A percentile compares a stretch with the other conserved stretches of the same genome.
These are phyloP conservation scores for Chrysolina haemoptera DNA, from an alignment of 2,888 invertebrate species.

Conservation along the genomic window DNA sequence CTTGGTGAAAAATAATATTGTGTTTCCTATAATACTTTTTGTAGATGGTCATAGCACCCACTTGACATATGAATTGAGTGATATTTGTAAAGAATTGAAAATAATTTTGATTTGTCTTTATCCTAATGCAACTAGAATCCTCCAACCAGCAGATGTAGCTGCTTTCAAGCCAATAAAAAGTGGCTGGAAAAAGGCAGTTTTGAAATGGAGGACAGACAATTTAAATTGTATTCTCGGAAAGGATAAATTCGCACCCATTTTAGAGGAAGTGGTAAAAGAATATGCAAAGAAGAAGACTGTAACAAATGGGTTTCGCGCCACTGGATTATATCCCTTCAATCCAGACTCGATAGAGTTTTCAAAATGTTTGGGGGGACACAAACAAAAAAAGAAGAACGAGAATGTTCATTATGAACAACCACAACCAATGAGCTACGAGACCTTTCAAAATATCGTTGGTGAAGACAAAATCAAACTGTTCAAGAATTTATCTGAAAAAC, in stretches of 20 bases:
- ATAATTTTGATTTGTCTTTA: slow-evolving; percentile 55
- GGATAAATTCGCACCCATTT: slow-evolving; percentile 10
- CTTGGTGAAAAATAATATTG: slow-evolving; percentile 33
- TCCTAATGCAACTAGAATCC: slow-evolving; percentile 54
- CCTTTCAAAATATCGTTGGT: too few relatives aligned
- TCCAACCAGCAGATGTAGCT: slow-evolving; percentile 52
- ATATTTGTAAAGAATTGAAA: slow-evolving; percentile 41
- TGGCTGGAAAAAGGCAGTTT: slow-evolving; percentile 41
- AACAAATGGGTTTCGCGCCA: slow-evolving; percentile 7
- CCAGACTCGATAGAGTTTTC: slow-evolving; percentile 17
- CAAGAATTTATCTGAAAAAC: too few relatives aligned
- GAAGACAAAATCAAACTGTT: too few relatives aligned
- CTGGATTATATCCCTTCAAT: slow-evolving; percentile 7
- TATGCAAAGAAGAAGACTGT: slow-evolving; percentile 7
- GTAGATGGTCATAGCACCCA: slow-evolving; percentile 41
- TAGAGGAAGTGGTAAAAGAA: slow-evolving; percentile 12
- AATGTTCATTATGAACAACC: too few relatives aligned
- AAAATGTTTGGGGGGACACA: slow-evolving; percentile 5
- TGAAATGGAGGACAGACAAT: slow-evolving; percentile 14
- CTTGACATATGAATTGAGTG: slow-evolving; percentile 33
- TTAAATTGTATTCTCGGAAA: slow-evolving; percentile 11
- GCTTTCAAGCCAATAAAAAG: slow-evolving; percentile 54
- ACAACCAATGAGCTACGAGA: too few relatives aligned
- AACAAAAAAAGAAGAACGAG: too few relatives aligned
- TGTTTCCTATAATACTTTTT: slow-evolving; percentile 37